Conservation (phyloP, 2,888 invertebrate genomes). For the Oscheius sp. region DNA sequence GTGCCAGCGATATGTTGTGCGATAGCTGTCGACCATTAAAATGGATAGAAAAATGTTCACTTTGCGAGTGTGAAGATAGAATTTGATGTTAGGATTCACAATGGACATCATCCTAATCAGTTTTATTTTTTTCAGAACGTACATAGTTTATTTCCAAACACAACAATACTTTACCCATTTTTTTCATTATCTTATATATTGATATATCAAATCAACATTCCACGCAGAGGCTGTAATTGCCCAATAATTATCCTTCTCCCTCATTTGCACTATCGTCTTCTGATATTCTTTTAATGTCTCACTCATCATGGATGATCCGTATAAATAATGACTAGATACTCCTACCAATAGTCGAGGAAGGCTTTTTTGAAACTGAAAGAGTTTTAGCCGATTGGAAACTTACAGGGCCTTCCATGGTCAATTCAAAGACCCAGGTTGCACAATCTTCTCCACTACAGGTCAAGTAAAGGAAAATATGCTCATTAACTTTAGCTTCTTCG, state of each 20-base stretch:
- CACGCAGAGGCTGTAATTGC: conserved; percentile 56
- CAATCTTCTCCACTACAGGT: conserved; percentile 41
- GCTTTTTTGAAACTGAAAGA: neutral
- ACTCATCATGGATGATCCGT: conserved; percentile 52
- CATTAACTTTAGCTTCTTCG: conserved; percentile 27
- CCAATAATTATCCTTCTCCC: conserved; percentile 39
- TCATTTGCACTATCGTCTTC: conserved; percentile 33
- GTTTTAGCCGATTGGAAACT: neutral
- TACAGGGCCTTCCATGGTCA: conserved; percentile 39
- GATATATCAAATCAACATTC: conserved; percentile 56
- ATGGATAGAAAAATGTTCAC: no score
- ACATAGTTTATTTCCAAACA: no score
- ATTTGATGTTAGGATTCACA: no score
- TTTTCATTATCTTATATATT: conserved; percentile 33
- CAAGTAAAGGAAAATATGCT: conserved; percentile 48
- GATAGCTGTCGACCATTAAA: no score
- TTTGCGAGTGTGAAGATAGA: no score
- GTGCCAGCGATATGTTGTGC: no score
- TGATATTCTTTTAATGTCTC: conserved; percentile 40
- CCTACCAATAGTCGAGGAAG: conserved; percentile 37
- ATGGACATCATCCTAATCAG: no score
- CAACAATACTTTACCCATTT: neutral
- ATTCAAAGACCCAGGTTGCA: conserved; percentile 45
- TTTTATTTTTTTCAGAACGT: no score
- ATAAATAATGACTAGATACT: conserved; percentile 48